phyloP scores from a whole-genome alignment of 1,140 invertebrate genomes.

The Ladona fulva region DNA sequence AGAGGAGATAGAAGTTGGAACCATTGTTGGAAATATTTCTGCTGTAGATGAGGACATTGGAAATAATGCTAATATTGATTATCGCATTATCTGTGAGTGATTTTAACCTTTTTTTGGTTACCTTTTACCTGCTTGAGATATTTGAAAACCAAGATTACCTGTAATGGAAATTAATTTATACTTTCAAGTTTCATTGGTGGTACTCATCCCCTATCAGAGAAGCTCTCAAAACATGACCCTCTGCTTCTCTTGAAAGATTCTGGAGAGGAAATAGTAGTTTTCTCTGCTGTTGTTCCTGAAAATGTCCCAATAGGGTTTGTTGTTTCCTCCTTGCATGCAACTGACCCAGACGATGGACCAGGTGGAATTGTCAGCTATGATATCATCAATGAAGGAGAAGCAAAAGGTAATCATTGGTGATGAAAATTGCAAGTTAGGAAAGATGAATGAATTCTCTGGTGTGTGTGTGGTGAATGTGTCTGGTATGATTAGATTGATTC shows the following conservation, averaged over 20 bases:
- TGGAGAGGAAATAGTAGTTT: constrained; percentile 25
- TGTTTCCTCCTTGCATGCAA: constrained; percentile 65
- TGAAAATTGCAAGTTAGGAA: not conserved
- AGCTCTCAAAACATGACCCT: not conserved
- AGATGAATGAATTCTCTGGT: not conserved
- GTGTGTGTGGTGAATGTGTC: too few species aligned
- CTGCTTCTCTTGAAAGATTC: constrained; percentile 24
- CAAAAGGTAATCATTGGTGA: constrained; percentile 41
- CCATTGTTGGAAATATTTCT: constrained; percentile 53
- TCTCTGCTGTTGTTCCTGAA: constrained; percentile 56
- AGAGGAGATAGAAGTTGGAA: constrained; percentile 55
- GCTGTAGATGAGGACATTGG: constrained; percentile 65
- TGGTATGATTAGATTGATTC: too few species aligned
- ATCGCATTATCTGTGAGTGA: constrained; percentile 51
- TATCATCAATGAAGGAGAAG: constrained; percentile 60
- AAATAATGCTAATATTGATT: constrained; percentile 66
- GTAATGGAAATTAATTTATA: too few species aligned
- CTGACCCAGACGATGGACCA: constrained; percentile 62
- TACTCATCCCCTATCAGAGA: not conserved
- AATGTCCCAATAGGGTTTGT: constrained; percentile 56
- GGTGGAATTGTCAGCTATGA: constrained; percentile 59
- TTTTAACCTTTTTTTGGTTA: not conserved
- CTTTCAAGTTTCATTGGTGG: not conserved
- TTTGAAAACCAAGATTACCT: too few species aligned
- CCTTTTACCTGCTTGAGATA: too few species aligned